Evolutionary conservation across 2,113 vertebrate genomes (phyloP).

Genomic region (Coreoperca whiteheadi): DNA sequence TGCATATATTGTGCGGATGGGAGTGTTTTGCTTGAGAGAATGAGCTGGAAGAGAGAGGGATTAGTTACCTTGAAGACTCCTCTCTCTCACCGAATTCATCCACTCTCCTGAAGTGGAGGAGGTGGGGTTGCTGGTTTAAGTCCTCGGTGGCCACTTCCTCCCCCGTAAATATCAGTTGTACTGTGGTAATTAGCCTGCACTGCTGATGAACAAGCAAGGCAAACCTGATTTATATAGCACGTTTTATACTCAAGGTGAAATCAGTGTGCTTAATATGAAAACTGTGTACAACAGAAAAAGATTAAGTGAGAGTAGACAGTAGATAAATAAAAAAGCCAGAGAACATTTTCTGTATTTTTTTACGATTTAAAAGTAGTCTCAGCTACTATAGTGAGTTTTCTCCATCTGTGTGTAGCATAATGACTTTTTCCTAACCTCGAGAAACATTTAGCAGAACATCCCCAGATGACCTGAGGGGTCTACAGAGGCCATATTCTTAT

Average conservation of each 20-base stretch:
- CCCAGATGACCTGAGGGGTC: constrained; percentile 19
- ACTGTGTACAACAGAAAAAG: neutral
- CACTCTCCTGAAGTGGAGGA: constrained; percentile 26
- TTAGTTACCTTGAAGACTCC: constrained; percentile 46
- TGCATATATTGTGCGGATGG: constrained; percentile 60
- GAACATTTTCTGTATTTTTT: constrained; percentile 8
- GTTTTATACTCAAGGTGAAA: constrained; percentile 20
- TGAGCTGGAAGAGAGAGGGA: constrained; percentile 23
- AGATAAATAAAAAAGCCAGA: neutral
- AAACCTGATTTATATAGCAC: constrained; percentile 7
- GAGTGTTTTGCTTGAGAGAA: constrained; percentile 48
- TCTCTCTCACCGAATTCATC: constrained; percentile 24
- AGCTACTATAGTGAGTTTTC: neutral
- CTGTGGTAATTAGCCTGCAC: constrained; percentile 39
- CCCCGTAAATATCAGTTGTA: constrained; percentile 45
- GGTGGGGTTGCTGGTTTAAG: constrained; percentile 61
- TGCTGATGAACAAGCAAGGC: constrained; percentile 34
- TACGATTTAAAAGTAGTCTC: constrained; percentile 4
- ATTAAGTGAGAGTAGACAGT: neutral
- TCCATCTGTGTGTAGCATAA: neutral
- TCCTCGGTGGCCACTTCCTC: constrained; percentile 43
- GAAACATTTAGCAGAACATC: constrained; percentile 10
- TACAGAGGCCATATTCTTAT: constrained; percentile 9
- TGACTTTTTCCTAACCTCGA: neutral
- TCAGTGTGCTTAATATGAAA: constrained; percentile 20